Evolutionary conservation across 2,797 vertebrate species (phyloP), one percentile per base, ranked within the genome.

Genomic region (Sebastes flavidus): DNA sequence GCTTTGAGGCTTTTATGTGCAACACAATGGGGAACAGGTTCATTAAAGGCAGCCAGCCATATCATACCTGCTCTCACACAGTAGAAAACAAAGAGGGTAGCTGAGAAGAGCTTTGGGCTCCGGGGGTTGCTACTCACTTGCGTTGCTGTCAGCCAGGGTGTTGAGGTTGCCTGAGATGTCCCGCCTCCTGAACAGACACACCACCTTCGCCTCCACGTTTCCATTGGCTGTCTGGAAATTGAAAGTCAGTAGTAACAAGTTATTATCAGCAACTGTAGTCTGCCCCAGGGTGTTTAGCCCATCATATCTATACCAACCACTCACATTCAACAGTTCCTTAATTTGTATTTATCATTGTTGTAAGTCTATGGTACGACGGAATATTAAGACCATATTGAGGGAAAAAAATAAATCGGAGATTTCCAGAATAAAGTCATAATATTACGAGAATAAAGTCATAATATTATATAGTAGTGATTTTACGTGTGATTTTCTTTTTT

Each of bases 91-190:
- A 58, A 58, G 42, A 46, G 1, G 2, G 29, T 27, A 27, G 55
- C 36, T 18, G 65, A 49, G 55, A 27, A 12, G 38, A 55, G 9
- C 3, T 13, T 8, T 30, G 38, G 30, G 24, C 20, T 59, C n/a
- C 5, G n/a, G 42, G 55, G 54, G 8, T 63, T 30, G n/a, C 20
- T 91, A 98, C 97, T 97, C 88, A 98, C 97, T 94, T 74, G 98
- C 97, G 46, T 98, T 98, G 94, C 97, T 99, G 92, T 99, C 98
- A 0, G 97, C 98, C 90, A 99, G 91, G 73, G 97, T 97, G 94
- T 98, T 99, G 88, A 99, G 97, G 93, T 97, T 98, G 87, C 97
- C 97, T 63, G 98, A 98, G 88, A 99, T 99, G 87, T 99, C 98
- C 83, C 98, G 94, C 81, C 98, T 95, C 78, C 97, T 96, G 94